A percentile compares a stretch with the other conserved stretches of the same genome.
Conservation (phyloP, 2,797 vertebrate species). For the Neosalanx taihuensis region DNA sequence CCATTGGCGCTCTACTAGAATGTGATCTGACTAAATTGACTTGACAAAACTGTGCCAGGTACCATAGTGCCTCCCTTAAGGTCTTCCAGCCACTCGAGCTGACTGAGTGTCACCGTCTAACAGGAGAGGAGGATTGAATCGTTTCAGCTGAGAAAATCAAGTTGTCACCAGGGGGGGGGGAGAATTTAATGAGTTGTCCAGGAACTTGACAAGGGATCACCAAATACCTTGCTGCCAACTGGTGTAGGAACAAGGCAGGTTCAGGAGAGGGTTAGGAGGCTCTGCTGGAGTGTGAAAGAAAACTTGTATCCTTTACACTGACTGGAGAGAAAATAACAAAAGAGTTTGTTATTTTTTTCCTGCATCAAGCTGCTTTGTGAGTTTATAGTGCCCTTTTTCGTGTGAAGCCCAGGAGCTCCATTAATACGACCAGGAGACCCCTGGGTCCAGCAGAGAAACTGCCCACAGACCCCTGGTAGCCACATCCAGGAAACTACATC, state of each 20-base stretch:
- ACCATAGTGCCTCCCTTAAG: background rate
- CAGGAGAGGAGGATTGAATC: conserved; percentile 31
- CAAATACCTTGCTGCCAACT: background rate
- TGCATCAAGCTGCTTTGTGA: conserved; percentile 35
- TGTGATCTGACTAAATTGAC: conserved; percentile 11
- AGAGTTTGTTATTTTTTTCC: conserved; percentile 13
- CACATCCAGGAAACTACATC: conserved; percentile 31
- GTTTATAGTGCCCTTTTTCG: conserved; percentile 31
- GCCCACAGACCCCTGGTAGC: conserved; percentile 43
- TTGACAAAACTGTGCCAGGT: conserved; percentile 8
- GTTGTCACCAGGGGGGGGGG: conserved; percentile 22
- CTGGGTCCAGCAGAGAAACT: conserved; percentile 40
- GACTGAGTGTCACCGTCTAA: conserved; percentile 22
- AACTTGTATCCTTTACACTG: conserved; percentile 25
- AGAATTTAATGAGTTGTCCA: conserved; percentile 41
- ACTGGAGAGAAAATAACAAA: conserved; percentile 19
- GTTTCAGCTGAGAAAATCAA: conserved; percentile 39
- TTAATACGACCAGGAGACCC: conserved; percentile 48
- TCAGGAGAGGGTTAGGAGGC: background rate
- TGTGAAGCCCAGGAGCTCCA: conserved; percentile 53
- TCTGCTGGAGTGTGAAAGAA: conserved; percentile 1
- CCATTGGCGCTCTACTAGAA: conserved; percentile 26
- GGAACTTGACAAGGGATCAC: conserved; percentile 35
- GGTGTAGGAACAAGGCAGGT: conserved; percentile 16
- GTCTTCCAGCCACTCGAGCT: background rate